Conservation (phyloP, 2,888 invertebrate genomes). For the Drosophila monieri region DNA sequence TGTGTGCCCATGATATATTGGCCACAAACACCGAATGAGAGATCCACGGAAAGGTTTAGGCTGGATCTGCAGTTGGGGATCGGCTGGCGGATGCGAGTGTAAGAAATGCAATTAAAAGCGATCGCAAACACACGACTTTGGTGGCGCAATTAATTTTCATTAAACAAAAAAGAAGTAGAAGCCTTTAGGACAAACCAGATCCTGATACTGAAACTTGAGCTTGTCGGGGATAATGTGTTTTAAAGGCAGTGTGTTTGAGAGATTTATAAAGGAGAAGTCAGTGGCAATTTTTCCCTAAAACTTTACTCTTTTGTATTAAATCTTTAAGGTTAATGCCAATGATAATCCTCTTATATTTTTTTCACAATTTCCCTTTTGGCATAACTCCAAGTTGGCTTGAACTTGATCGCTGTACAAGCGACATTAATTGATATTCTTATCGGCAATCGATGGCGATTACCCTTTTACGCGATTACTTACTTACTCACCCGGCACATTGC, state of each 20-base stretch:
- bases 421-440: constrained; percentile 84
- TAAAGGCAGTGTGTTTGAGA: background rate
- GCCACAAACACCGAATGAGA: constrained; percentile 30
- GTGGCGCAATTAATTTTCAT: constrained; percentile 79
- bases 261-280: background rate
- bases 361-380: background rate
- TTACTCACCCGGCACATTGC: constrained; percentile 20
- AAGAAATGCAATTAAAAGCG: constrained; percentile 77
- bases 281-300: background rate
- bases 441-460: constrained; percentile 81
- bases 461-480: constrained; percentile 72
- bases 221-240: background rate
- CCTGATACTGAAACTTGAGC: constrained; percentile 14
- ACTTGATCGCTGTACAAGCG: constrained; percentile 50
- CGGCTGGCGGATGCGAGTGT: constrained; percentile 43
- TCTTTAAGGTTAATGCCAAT: too few species aligned
- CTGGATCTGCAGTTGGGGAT: constrained; percentile 41
- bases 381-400: constrained; percentile 5
- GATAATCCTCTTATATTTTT: background rate
- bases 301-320: too few species aligned
- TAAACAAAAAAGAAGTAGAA: constrained; percentile 52
- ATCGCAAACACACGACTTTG: constrained; percentile 75
- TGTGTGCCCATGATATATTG: constrained; percentile 37
- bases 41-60: constrained; percentile 73
- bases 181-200: constrained; percentile 27